A percentile compares a stretch with the other conserved stretches of the same genome.
Conservation (phyloP, 2,113 vertebrate genomes). For the Dromiciops gliroides region DNA sequence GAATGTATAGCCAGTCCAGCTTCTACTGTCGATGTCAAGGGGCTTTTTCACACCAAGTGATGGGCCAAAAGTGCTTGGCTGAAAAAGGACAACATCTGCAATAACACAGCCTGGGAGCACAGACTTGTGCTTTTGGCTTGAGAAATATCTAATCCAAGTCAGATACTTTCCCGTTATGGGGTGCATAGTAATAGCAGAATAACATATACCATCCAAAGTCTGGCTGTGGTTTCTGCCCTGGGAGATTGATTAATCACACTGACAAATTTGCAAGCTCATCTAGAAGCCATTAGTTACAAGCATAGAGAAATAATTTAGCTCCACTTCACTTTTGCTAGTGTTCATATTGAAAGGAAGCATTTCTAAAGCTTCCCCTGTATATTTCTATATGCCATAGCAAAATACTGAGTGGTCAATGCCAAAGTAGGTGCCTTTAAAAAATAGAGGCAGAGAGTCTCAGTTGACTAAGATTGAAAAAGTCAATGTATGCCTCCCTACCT, state of each 20-base stretch:
- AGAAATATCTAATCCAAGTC: background rate
- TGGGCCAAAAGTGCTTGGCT: background rate
- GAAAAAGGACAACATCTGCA: constrained; percentile 18
- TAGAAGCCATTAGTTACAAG: background rate
- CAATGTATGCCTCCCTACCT: background rate
- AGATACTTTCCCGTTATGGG: background rate
- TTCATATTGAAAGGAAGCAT: background rate
- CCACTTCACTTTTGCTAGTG: constrained; percentile 12
- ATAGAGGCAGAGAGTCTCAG: background rate
- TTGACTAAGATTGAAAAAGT: background rate
- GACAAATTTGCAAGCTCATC: constrained; percentile 7
- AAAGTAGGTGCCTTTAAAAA: background rate
- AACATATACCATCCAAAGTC: background rate
- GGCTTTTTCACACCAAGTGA: background rate
- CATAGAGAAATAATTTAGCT: background rate
- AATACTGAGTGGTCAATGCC: background rate
- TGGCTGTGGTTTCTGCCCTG: background rate
- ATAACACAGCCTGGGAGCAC: background rate
- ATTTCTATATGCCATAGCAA: background rate
- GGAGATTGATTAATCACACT: constrained; percentile 5
- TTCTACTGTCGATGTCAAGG: background rate
- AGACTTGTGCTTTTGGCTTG: constrained; percentile 23
- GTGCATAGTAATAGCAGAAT: background rate
- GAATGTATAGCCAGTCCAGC: background rate
- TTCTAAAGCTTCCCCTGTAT: background rate